Conservation (phyloP, 1,140 invertebrate species). For the Elysia chlorotica region DNA sequence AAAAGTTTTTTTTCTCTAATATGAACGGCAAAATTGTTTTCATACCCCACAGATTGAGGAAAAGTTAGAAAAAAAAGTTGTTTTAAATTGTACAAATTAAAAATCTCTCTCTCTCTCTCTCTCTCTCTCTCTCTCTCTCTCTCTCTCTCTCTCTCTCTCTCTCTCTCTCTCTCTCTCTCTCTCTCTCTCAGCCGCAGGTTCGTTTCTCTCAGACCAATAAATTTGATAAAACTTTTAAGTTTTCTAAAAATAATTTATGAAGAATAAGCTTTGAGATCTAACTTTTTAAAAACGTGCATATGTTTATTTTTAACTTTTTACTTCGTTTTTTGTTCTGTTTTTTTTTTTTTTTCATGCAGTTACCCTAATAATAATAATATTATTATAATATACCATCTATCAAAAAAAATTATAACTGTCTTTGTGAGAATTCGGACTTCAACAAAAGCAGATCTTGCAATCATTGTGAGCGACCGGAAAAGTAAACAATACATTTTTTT, state of each 20-base stretch:
- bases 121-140: background rate
- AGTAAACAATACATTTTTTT: conserved; percentile 32
- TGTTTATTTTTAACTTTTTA: background rate
- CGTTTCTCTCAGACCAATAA: background rate
- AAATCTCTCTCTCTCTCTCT: background rate
- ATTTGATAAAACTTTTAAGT: background rate
- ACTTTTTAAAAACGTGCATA: background rate
- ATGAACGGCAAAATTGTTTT: background rate
- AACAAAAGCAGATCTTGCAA: background rate
- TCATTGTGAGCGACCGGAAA: background rate
- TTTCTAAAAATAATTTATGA: background rate
- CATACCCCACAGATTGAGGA: background rate
- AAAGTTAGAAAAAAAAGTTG: background rate
- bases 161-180: conserved; percentile 13
- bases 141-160: conserved; percentile 10
- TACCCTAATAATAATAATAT: background rate
- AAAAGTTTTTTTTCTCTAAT: background rate
- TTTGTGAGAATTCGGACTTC: background rate
- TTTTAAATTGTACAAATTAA: background rate
- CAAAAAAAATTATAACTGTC: background rate
- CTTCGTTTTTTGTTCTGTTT: background rate
- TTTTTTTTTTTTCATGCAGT: background rate
- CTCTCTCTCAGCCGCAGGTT: background rate
- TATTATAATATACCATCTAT: background rate
- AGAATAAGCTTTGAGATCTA: background rate